Percentiles rank a stretch among this genome's conserved stretches.
phyloP scores from a whole-genome alignment of 2,888 invertebrate genomes.

The Trilocha varians region DNA sequence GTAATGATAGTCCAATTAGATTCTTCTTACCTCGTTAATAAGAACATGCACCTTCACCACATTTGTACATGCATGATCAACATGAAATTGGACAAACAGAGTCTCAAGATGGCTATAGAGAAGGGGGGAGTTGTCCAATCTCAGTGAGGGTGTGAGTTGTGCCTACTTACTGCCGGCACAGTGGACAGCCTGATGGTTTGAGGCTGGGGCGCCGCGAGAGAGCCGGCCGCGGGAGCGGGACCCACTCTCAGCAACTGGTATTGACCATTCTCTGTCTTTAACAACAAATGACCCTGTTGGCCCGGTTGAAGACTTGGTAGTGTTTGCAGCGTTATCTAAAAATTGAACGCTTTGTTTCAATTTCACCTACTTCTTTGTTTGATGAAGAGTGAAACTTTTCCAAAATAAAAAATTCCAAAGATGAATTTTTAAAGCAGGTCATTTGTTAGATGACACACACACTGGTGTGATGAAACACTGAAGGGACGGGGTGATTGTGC shows the following conservation, averaged over 20 bases:
- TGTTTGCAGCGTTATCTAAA: slow-evolving; percentile 91
- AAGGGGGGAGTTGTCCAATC: slow-evolving; percentile 24
- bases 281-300: slow-evolving; percentile 89
- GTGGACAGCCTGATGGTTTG: slow-evolving; percentile 89
- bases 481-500: slow-evolving; percentile 1
- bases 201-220: slow-evolving; percentile 74
- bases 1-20: slow-evolving; percentile 24
- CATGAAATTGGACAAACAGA: slow-evolving; percentile 38
- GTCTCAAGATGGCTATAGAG: slow-evolving; percentile 2
- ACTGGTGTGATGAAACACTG: slow-evolving; percentile 3
- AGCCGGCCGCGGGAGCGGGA: slow-evolving; percentile 78
- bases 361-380: slow-evolving; percentile 30
- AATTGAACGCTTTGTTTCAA: slow-evolving; percentile 57
- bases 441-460: slow-evolving; percentile 33
- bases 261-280: slow-evolving; percentile 98
- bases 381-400: slow-evolving; percentile 6
- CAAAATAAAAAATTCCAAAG: slow-evolving; percentile 1
- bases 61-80: slow-evolving; percentile 48
- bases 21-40: slow-evolving; percentile 50
- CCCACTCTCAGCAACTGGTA: slow-evolving; percentile 93
- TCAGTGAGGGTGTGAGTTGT: slow-evolving; percentile 37
- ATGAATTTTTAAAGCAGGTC: slow-evolving; percentile 35
- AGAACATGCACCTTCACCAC: slow-evolving; percentile 56
- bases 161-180: slow-evolving; percentile 90
- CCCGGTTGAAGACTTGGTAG: slow-evolving; percentile 89